Conservation (phyloP, 2,797 vertebrate genomes). For the Simalia tracyae region DNA sequence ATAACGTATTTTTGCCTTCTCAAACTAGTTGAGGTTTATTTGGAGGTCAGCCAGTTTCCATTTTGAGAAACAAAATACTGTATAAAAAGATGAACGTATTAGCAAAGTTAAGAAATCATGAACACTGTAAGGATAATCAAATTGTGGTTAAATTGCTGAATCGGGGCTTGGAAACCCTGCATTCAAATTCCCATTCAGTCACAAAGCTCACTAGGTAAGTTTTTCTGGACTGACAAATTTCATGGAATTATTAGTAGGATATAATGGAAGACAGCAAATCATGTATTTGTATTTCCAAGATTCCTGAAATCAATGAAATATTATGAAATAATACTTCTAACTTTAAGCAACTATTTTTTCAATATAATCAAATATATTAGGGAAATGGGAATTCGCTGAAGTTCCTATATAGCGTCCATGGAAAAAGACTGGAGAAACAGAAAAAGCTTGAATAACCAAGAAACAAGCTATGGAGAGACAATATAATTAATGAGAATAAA, state of each 20-base stretch:
- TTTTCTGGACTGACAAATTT: too few relatives aligned
- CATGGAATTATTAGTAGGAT: too few relatives aligned
- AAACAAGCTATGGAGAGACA: neutral
- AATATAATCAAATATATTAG: neutral
- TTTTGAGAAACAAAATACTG: neutral
- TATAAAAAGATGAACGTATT: neutral
- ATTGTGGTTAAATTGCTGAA: neutral
- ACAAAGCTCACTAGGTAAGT: neutral
- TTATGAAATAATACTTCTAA: neutral
- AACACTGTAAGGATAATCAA: neutral
- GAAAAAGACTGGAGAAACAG: neutral
- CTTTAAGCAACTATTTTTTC: neutral
- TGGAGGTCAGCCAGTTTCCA: neutral
- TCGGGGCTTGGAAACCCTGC: neutral
- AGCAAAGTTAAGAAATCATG: neutral
- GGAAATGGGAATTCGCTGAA: neutral
- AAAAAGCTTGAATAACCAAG: conserved; percentile 1
- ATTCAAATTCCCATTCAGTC: neutral
- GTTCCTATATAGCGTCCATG: too few relatives aligned
- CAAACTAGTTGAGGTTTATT: neutral
- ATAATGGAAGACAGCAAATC: too few relatives aligned
- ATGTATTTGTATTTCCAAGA: too few relatives aligned
- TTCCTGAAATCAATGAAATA: too few relatives aligned
- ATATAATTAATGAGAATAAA: neutral
- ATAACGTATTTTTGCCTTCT: neutral